Percentiles rank a stretch among this genome's conserved stretches.
Conservation (phyloP, 2,113 vertebrate genomes). For the Scartelaos histophorus region DNA sequence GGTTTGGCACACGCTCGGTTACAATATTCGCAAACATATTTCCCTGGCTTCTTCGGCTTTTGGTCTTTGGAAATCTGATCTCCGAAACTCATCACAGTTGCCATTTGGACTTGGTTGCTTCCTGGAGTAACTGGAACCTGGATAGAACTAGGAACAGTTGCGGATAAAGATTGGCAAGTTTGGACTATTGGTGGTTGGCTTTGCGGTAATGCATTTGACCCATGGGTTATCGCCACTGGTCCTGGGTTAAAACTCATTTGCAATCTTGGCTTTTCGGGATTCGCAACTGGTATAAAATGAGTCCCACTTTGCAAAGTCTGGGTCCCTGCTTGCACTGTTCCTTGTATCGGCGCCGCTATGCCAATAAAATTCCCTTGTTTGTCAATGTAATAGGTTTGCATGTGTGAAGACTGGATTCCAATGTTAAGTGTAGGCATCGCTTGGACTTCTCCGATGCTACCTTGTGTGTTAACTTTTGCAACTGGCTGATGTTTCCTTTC, state of each 20-base stretch:
- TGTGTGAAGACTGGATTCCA: conserved; percentile 68
- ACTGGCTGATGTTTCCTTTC: conserved; percentile 79
- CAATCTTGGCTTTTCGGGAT: conserved; percentile 79
- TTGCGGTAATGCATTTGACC: conserved; percentile 84
- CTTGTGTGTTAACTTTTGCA: conserved; percentile 72
- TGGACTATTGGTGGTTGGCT: conserved; percentile 86
- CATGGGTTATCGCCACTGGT: conserved; percentile 77
- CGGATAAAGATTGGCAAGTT: conserved; percentile 82
- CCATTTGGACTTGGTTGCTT: conserved; percentile 85
- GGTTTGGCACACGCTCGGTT: conserved; percentile 95
- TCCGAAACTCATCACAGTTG: conserved; percentile 84
- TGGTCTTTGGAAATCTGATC: conserved; percentile 93
- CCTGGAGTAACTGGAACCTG: conserved; percentile 84
- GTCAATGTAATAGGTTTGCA: conserved; percentile 77
- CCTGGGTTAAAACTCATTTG: conserved; percentile 83
- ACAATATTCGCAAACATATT: conserved; percentile 96
- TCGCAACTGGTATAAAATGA: conserved; percentile 72
- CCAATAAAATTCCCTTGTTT: conserved; percentile 78
- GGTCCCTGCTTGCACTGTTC: conserved; percentile 67
- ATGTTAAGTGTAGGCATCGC: conserved; percentile 69
- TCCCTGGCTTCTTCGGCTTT: conserved; percentile 96
- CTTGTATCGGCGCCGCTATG: conserved; percentile 69
- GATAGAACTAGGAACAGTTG: conserved; percentile 82
- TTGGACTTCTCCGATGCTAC: conserved; percentile 45
- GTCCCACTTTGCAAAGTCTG: conserved; percentile 72